Base-by-base conservation (phyloP, 2,888 invertebrate genomes). In the Halictus quadricinctus region DNA sequence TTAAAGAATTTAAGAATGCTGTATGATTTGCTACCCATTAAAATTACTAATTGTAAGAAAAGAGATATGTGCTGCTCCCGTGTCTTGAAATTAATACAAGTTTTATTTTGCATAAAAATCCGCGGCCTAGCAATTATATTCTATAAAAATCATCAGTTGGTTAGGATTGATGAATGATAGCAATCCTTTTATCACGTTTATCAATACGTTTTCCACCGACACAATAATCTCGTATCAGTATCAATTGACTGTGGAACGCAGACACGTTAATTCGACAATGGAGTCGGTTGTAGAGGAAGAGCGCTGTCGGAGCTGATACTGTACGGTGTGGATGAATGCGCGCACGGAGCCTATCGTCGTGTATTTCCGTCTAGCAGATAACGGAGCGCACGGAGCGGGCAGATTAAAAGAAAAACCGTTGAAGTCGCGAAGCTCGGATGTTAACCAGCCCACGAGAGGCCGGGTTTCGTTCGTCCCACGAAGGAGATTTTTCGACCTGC, bases 401-500 rank as follows among this genome's bases (percentile, higher is more conserved):
- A 76, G 85, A 79, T 79, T 74, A 82, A 43, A 84, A 76, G 69
- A 72, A 75, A 76, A 72, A 73, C 21, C 64, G 58, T 10, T 48
- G 75, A 78, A 78, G 76, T 84, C 76, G 78, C 70, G 46, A 6
- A 8, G 18, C 69, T 18, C 18, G 76, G 69, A 36, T 69, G 66
- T 69, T 43, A 21, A 15, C 15, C 60, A 43, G 69, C 50, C 83
- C 54, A 79, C 58, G 72, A 58, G 58, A 41, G 41, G 21, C 72
- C 43, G 6, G 25, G 25, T 58, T 58, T 43, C 70, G 41, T 72
- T 77, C 82, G 76, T 74, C 82, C 84, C 79, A 64, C 75, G 76
- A 29, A 25, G 5, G 21, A 43, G 72, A 88, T 83, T 88, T 85
- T 88, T 88, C 86, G 87, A 88, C 87, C 87, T 88, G 88, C n/a